phyloP scores from a whole-genome alignment of 2,888 invertebrate genomes.

The Eledone cirrhosa region DNA sequence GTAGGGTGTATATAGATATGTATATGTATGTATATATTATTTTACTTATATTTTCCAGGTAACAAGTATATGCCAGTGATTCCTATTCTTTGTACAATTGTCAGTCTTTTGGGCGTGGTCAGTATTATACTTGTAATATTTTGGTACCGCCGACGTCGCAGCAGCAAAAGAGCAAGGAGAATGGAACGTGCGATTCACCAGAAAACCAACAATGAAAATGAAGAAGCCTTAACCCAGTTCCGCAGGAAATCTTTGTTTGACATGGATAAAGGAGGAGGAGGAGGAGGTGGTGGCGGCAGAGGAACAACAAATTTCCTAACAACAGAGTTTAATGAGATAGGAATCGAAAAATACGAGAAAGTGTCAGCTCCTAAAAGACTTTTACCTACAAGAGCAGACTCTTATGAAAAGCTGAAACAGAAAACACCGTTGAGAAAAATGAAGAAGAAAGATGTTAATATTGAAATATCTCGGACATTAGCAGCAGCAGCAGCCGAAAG shows the following conservation, averaged over 20 bases:
- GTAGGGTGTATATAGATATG: too few relatives aligned
- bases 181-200: slow-evolving; percentile 68
- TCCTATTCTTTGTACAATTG: slow-evolving; percentile 60
- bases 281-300: neutral
- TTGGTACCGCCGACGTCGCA: slow-evolving; percentile 72
- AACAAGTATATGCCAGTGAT: slow-evolving; percentile 38
- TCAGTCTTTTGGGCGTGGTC: slow-evolving; percentile 54
- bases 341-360: slow-evolving; percentile 58
- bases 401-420: slow-evolving; percentile 31
- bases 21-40: too few relatives aligned
- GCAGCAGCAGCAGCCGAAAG: slow-evolving; percentile 40
- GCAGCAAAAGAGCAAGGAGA: slow-evolving; percentile 55
- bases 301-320: slow-evolving; percentile 57
- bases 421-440: slow-evolving; percentile 30
- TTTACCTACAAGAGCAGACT: neutral
- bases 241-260: slow-evolving; percentile 80
- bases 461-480: slow-evolving; percentile 44
- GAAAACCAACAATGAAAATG: slow-evolving; percentile 91
- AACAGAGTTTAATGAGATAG: slow-evolving; percentile 73
- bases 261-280: slow-evolving; percentile 68
- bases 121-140: slow-evolving; percentile 61
- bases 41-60: neutral
- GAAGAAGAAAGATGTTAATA: slow-evolving; percentile 40
- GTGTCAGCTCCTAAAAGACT: slow-evolving; percentile 42
- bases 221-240: slow-evolving; percentile 86